A percentile compares a stretch with the other conserved stretches of the same genome.
phyloP scores from a whole-genome alignment of 2,888 invertebrate species.

The Phaonia tiefii region DNA sequence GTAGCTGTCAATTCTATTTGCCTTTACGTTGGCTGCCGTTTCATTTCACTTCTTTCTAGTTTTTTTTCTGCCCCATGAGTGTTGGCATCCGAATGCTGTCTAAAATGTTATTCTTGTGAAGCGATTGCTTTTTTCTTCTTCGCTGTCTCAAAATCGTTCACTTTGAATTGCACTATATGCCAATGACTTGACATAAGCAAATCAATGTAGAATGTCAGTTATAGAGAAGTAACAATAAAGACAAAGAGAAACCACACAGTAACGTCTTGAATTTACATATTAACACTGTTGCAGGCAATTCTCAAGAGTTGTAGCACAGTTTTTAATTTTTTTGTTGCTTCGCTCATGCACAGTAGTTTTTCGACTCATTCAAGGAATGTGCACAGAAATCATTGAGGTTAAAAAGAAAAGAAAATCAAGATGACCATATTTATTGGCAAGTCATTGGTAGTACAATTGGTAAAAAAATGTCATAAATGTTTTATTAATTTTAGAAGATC shows the following conservation, averaged over 20 bases:
- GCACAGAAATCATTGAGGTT: not conserved
- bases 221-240: not conserved
- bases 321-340: not conserved
- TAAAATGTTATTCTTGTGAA: constrained; percentile 5
- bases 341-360: not conserved
- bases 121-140: not conserved
- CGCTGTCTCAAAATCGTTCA: constrained; percentile 28
- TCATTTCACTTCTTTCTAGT: not conserved
- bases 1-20: constrained; percentile 29
- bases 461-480: not conserved
- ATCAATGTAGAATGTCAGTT: constrained; percentile 69
- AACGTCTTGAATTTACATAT: constrained; percentile 23
- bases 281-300: not conserved
- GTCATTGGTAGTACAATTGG: not conserved
- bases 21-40: constrained; percentile 25
- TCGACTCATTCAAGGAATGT: not conserved
- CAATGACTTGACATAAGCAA: constrained; percentile 76
- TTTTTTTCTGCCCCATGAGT: not conserved
- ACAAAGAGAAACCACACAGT: not conserved
- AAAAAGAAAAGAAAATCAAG: not conserved
- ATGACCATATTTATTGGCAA: not conserved
- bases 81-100: constrained; percentile 26
- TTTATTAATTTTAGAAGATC: no score
- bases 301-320: not conserved
- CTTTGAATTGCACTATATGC: constrained; percentile 76